A percentile compares a stretch with the other conserved stretches of the same genome.
Evolutionary conservation across 2,888 invertebrate species (phyloP).

Genomic region (Prenolepis imparis): DNA sequence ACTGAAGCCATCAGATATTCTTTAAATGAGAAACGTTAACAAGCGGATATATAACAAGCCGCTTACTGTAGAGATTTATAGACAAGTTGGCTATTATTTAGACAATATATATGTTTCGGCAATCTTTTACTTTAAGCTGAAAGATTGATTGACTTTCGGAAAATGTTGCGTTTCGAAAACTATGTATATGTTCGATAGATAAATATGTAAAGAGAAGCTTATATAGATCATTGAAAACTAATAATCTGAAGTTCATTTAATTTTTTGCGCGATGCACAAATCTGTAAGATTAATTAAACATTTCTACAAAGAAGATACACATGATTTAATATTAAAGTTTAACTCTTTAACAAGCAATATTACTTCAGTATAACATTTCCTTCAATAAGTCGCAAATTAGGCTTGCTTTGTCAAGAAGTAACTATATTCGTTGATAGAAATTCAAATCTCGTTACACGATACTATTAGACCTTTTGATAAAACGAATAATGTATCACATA

Average conservation of each 20-base stretch:
- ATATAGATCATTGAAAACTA: not conserved
- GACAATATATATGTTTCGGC: not conserved
- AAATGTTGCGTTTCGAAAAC: constrained; percentile 3
- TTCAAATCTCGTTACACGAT: constrained; percentile 58
- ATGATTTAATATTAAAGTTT: not conserved
- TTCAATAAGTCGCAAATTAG: not conserved
- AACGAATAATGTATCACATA: not conserved
- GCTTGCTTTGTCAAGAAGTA: constrained; percentile 8
- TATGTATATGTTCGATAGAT: not conserved
- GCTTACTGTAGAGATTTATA: constrained; percentile 40
- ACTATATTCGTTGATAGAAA: constrained; percentile 30
- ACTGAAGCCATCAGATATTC: constrained; percentile 21
- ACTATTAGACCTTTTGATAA: constrained; percentile 38
- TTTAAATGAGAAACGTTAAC: constrained; percentile 29
- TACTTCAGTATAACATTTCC: not conserved
- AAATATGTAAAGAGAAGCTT: not conserved
- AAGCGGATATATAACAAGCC: constrained; percentile 19
- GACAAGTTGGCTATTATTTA: constrained; percentile 12
- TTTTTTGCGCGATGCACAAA: not conserved
- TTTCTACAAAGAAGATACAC: not conserved
- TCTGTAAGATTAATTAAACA: not conserved
- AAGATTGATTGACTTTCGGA: not conserved
- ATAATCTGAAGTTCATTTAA: not conserved
- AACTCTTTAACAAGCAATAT: not conserved
- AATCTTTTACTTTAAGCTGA: not conserved